Percentiles rank a stretch among this genome's conserved stretches.
Evolutionary conservation across 2,113 vertebrate species (phyloP).

Genomic region (Gallinago media): DNA sequence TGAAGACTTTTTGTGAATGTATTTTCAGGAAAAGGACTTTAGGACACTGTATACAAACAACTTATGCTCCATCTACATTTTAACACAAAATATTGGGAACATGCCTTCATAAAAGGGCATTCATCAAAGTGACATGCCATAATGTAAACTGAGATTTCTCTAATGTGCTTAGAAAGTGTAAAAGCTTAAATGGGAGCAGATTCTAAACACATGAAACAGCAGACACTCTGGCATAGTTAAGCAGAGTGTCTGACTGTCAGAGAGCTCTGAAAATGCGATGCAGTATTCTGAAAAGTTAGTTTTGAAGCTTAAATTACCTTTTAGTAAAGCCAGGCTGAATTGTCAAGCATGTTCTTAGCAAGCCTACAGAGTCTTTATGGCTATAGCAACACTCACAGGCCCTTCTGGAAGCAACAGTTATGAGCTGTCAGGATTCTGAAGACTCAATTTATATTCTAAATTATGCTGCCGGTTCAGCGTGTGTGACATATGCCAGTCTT

Average conservation of each 20-base stretch:
- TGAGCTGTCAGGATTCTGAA: not conserved
- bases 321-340: not conserved
- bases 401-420: not conserved
- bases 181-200: not conserved
- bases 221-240: not conserved
- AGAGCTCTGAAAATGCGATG: not conserved
- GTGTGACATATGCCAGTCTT: not conserved
- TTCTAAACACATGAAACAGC: not conserved
- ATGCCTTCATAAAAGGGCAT: not conserved
- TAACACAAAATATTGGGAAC: not conserved
- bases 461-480: not conserved
- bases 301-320: conserved; percentile 24
- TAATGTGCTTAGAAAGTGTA: not conserved
- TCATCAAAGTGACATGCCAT: not conserved
- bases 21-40: not conserved
- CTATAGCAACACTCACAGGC: not conserved
- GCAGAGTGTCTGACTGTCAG: not conserved
- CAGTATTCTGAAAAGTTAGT: not conserved
- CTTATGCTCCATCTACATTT: not conserved
- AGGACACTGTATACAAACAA: not conserved
- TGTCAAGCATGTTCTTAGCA: not conserved
- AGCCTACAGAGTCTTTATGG: not conserved
- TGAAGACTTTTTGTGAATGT: not conserved
- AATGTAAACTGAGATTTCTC: not conserved
- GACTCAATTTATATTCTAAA: conserved; percentile 1